A percentile compares a stretch with the other conserved stretches of the same genome.
Conservation (phyloP, 2,113 vertebrate genomes). For the Acinonyx jubatus region DNA sequence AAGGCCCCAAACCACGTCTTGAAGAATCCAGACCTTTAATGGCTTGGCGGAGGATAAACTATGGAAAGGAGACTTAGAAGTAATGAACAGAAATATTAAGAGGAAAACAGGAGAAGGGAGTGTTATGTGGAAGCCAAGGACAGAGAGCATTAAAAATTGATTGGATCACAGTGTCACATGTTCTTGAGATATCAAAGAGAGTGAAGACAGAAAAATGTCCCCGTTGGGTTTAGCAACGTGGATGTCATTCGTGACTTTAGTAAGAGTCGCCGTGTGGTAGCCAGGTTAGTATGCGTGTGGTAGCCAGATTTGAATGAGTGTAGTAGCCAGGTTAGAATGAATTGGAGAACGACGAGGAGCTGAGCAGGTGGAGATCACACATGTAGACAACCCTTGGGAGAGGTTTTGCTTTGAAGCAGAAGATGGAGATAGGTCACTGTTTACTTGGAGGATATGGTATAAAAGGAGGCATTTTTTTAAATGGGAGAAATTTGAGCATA, state of each 20-base stretch:
- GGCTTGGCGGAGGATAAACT: not conserved
- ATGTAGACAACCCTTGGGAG: not conserved
- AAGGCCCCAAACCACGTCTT: not conserved
- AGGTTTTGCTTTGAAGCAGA: conserved; percentile 7
- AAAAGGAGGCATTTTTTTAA: not conserved
- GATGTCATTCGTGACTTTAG: not conserved
- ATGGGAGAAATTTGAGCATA: not conserved
- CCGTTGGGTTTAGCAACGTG: not conserved
- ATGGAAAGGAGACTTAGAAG: not conserved
- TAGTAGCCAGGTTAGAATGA: conserved; percentile 2
- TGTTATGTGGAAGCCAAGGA: not conserved
- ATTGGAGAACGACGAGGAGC: not conserved
- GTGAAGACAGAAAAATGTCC: not conserved
- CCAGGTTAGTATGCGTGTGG: not conserved
- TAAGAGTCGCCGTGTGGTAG: not conserved
- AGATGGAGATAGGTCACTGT: not conserved
- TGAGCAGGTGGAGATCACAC: not conserved
- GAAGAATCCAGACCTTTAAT: conserved; percentile 10
- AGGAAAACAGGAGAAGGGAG: not conserved
- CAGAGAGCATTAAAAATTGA: not conserved
- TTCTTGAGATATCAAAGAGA: not conserved
- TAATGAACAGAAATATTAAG: not conserved
- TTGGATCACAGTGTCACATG: not conserved
- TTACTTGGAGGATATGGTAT: not conserved
- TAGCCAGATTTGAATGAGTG: not conserved